phyloP scores from a whole-genome alignment of 2,113 vertebrate species.

The Clarias macrocephalus region DNA sequence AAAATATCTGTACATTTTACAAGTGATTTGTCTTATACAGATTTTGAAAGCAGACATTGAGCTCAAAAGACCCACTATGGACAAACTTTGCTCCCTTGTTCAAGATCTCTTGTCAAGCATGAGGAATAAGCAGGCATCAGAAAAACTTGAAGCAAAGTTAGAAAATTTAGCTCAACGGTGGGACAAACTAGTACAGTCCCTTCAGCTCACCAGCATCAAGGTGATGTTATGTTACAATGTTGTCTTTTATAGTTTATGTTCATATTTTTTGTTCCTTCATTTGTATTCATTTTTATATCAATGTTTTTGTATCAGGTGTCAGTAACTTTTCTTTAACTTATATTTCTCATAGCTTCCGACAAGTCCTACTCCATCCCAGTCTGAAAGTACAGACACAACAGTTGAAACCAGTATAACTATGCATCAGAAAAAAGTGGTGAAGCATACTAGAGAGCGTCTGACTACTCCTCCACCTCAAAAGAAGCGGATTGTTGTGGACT shows the following conservation, averaged over 20 bases:
- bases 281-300: not conserved
- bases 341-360: constrained; percentile 83
- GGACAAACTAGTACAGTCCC: constrained; percentile 85
- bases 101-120: constrained; percentile 85
- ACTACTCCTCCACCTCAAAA: constrained; percentile 90
- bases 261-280: not conserved
- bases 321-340: not conserved
- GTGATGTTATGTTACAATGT: constrained; percentile 62
- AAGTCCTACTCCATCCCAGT: constrained; percentile 76
- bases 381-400: constrained; percentile 84
- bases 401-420: constrained; percentile 92
- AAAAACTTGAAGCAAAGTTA: constrained; percentile 83
- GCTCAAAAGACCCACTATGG: constrained; percentile 84
- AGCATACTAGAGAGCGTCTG: constrained; percentile 80
- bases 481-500: constrained; percentile 92
- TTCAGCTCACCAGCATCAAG: constrained; percentile 83
- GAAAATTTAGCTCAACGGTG: constrained; percentile 86
- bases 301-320: not conserved
- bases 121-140: constrained; percentile 87
- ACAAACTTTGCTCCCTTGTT: constrained; percentile 84
- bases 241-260: not conserved
- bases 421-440: constrained; percentile 86
- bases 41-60: constrained; percentile 87
- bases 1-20: not conserved
- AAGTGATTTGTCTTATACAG: constrained; percentile 69